A percentile compares a stretch with the other conserved stretches of the same genome.
phyloP scores from a whole-genome alignment of 2,113 vertebrate genomes.

The Syrrhaptes paradoxus region DNA sequence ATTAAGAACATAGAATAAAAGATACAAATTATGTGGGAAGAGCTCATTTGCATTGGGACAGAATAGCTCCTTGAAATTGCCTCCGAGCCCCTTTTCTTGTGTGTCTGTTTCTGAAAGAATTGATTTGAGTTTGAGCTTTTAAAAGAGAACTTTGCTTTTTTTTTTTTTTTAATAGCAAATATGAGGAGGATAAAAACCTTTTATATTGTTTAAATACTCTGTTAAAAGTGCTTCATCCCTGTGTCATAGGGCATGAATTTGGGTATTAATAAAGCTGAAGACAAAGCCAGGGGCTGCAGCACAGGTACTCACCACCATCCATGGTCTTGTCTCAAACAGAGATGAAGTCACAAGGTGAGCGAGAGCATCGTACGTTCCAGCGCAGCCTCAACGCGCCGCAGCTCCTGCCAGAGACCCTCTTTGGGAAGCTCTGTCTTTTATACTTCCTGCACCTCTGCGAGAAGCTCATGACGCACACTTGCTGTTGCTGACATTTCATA shows the following conservation, averaged over 20 bases:
- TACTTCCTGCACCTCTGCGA: neutral
- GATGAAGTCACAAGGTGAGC: neutral
- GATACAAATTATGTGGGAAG: neutral
- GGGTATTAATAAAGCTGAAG: neutral
- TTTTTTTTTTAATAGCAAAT: neutral
- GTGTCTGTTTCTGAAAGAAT: neutral
- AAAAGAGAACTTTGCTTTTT: neutral
- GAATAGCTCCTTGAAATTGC: neutral
- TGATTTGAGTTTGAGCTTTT: neutral
- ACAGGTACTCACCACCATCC: conserved; percentile 61
- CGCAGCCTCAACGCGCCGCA: neutral
- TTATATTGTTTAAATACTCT: neutral
- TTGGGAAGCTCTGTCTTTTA: conserved; percentile 26
- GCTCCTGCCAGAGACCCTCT: neutral
- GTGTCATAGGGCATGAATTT: neutral
- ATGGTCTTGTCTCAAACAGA: neutral
- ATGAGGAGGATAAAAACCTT: neutral
- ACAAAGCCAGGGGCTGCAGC: neutral
- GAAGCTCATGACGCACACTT: neutral
- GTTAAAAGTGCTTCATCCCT: neutral
- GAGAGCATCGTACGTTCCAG: neutral
- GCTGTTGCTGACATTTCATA: neutral
- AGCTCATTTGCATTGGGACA: neutral
- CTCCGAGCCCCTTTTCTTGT: neutral
- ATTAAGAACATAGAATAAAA: neutral